Evolutionary conservation across 2,113 vertebrate species (phyloP).

Genomic region (Rhinichthys klamathensis): DNA sequence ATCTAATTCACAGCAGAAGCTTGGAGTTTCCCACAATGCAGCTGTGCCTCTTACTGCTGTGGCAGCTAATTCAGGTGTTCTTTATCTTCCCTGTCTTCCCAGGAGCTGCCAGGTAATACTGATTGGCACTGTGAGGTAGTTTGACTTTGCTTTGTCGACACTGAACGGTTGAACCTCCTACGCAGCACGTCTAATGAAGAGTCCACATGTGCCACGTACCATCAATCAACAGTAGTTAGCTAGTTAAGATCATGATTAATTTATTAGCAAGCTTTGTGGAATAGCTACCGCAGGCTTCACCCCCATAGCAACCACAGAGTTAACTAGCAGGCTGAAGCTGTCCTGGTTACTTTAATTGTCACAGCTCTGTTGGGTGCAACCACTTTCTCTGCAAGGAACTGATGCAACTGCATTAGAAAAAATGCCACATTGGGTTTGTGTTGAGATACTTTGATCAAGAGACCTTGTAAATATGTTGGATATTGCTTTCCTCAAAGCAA

Average conservation of each 20-base stretch:
- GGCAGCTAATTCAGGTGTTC: constrained; percentile 31
- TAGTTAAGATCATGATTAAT: constrained; percentile 25
- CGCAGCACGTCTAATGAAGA: constrained; percentile 29
- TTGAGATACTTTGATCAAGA: background rate
- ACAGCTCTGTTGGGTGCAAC: background rate
- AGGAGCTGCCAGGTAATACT: constrained; percentile 32
- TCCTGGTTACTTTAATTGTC: background rate
- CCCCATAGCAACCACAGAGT: constrained; percentile 19
- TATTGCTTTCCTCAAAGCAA: background rate
- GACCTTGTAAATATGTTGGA: constrained; percentile 15
- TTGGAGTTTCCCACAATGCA: constrained; percentile 19
- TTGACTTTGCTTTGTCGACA: constrained; percentile 11
- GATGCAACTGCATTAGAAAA: background rate
- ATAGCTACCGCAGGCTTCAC: background rate
- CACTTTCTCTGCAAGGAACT: background rate
- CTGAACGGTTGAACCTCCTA: background rate
- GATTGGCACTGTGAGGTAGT: constrained; percentile 23
- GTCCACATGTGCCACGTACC: background rate
- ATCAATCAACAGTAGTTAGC: constrained; percentile 36
- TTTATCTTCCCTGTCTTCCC: constrained; percentile 19
- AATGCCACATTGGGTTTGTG: background rate
- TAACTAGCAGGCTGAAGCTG: constrained; percentile 17
- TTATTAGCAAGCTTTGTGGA: constrained; percentile 19
- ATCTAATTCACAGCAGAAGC: background rate
- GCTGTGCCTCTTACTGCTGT: background rate